phyloP scores from a whole-genome alignment of 1,140 invertebrate genomes.

The Drosophila nikananu region DNA sequence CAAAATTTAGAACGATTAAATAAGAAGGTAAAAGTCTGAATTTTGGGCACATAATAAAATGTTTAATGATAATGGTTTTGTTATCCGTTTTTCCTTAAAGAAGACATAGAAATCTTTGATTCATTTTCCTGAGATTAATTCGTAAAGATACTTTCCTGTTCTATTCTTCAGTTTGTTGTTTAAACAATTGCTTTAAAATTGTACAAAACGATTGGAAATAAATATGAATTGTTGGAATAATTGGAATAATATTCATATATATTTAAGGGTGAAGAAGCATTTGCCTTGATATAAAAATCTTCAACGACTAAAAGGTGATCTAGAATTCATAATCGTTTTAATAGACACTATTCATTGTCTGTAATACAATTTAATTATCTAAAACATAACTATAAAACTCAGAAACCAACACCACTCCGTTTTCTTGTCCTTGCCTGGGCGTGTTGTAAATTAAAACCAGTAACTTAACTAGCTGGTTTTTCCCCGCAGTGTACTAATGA shows the following conservation, averaged over 20 bases:
- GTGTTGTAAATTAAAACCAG: background rate
- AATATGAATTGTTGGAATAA: too few relatives aligned
- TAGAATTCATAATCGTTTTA: background rate
- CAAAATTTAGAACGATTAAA: background rate
- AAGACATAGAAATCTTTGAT: background rate
- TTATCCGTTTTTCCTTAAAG: background rate
- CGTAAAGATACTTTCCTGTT: background rate
- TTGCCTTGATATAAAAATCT: background rate
- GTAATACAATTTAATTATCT: background rate
- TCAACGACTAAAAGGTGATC: background rate
- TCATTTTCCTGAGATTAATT: background rate
- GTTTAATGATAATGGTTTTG: background rate
- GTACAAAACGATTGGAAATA: background rate
- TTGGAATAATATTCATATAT: too few relatives aligned
- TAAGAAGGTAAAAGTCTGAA: too few relatives aligned
- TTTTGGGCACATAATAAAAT: background rate
- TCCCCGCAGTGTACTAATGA: constrained; percentile 8
- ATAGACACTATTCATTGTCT: background rate
- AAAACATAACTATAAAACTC: background rate
- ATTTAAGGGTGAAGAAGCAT: too few relatives aligned
- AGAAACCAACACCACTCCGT: background rate
- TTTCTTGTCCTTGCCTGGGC: background rate
- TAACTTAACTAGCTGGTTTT: background rate
- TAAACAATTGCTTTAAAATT: background rate
- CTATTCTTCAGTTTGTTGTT: background rate